These are phyloP conservation scores for Drosophila leonis DNA, from an alignment of 2,888 invertebrate species.

Conservation along the genomic window DNA sequence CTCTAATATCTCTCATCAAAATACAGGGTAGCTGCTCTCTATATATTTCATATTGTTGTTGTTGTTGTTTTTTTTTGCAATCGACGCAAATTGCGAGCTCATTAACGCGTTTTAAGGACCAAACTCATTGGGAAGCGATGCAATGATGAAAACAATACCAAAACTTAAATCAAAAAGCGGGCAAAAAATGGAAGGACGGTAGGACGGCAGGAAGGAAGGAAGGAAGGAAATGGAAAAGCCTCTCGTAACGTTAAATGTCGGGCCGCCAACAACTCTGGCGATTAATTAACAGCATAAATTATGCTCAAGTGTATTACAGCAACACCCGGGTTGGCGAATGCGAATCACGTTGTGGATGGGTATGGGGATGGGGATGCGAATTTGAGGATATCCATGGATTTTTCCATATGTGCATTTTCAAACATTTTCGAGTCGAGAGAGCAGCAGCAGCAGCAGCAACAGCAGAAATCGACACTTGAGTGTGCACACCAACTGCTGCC, in stretches of 20 bases:
- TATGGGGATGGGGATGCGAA: slow-evolving; percentile 18
- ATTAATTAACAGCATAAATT: slow-evolving; percentile 81
- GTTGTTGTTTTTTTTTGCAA: slow-evolving; percentile 1
- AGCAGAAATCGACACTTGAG: slow-evolving; percentile 70
- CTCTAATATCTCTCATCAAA: too few relatives aligned
- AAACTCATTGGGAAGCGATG: slow-evolving; percentile 24
- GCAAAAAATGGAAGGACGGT: neutral
- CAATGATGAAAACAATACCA: slow-evolving; percentile 41
- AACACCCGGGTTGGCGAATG: slow-evolving; percentile 50
- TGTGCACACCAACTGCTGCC: slow-evolving; percentile 25
- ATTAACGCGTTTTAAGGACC: slow-evolving; percentile 55
- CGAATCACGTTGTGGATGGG: neutral
- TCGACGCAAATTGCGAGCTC: slow-evolving; percentile 43
- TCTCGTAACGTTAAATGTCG: slow-evolving; percentile 48
- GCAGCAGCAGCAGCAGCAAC: slow-evolving; percentile 59
- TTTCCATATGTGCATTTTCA: slow-evolving; percentile 53
- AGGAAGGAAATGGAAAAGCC: slow-evolving; percentile 17
- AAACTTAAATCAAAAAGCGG: slow-evolving; percentile 5
- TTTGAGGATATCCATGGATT: slow-evolving; percentile 44
- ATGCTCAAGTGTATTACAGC: slow-evolving; percentile 78
- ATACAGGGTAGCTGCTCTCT: neutral
- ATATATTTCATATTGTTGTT: neutral
- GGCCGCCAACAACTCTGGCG: slow-evolving; percentile 48
- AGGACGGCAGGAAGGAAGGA: neutral
- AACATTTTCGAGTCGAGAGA: slow-evolving; percentile 54